A percentile compares a stretch with the other conserved stretches of the same genome.
phyloP scores from a whole-genome alignment of 2,113 vertebrate genomes.

The Xiphorhynchus elegans region DNA sequence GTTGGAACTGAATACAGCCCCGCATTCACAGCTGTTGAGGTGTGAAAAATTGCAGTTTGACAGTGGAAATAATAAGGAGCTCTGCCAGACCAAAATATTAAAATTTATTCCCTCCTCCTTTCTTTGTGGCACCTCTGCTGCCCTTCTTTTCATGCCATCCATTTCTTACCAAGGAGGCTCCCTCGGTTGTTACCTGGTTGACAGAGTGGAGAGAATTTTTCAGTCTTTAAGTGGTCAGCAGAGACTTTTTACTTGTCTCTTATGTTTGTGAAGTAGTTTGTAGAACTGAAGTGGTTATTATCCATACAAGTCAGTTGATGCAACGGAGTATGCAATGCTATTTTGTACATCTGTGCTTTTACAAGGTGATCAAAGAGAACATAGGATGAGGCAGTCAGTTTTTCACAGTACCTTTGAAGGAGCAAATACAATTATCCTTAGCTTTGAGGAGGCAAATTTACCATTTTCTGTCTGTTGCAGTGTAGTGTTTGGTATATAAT shows the following conservation, averaged over 20 bases:
- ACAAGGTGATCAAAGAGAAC: neutral
- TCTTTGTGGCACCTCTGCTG: neutral
- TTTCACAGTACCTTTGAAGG: neutral
- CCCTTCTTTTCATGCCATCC: neutral
- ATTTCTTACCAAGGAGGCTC: neutral
- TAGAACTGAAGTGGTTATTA: neutral
- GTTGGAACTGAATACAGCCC: neutral
- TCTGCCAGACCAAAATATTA: neutral
- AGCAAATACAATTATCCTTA: neutral
- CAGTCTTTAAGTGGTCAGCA: neutral
- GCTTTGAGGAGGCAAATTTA: neutral
- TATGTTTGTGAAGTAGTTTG: neutral
- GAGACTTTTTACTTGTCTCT: neutral
- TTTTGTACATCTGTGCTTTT: neutral
- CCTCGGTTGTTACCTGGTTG: neutral
- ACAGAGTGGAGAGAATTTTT: neutral
- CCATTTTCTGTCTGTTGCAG: neutral
- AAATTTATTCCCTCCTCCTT: neutral
- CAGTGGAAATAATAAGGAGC: neutral
- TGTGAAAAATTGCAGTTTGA: neutral
- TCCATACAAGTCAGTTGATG: too few species aligned
- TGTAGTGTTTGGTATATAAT: neutral
- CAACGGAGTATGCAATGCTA: fast-evolving
- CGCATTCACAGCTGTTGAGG: neutral
- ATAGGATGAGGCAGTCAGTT: neutral